phyloP scores from a whole-genome alignment of 2,888 invertebrate genomes.

The Anorthoa munda region DNA sequence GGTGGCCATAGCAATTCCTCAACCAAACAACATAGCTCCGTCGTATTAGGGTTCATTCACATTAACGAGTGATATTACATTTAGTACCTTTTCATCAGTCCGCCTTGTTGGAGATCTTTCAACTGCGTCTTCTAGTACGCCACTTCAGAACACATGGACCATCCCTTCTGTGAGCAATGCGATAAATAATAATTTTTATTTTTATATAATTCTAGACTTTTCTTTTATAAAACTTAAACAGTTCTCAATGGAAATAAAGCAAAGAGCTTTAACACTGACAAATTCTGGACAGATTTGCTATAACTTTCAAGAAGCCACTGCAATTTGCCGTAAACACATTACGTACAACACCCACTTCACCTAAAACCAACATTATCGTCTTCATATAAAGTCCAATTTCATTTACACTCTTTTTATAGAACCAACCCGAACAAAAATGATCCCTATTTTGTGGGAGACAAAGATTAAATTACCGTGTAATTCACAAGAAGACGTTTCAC shows the following conservation, averaged over 20 bases:
- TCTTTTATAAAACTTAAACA: neutral
- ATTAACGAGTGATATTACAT: no score
- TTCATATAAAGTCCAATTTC: slow-evolving; percentile 18
- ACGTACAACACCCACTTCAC: slow-evolving; percentile 24
- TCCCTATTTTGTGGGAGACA: slow-evolving; percentile 25
- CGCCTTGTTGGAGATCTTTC: neutral
- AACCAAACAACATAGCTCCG: no score
- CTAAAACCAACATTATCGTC: slow-evolving; percentile 8
- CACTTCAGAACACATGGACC: neutral
- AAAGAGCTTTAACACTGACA: slow-evolving; percentile 54
- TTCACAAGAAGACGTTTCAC: slow-evolving; percentile 61
- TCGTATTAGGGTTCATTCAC: no score
- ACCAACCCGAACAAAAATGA: slow-evolving; percentile 29
- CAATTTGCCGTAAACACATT: slow-evolving; percentile 60
- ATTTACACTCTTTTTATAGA: neutral
- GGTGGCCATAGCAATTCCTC: no score
- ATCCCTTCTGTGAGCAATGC: no score
- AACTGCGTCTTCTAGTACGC: neutral
- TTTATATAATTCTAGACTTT: neutral
- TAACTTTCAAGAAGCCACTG: slow-evolving; percentile 63
- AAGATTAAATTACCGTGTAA: slow-evolving; percentile 60
- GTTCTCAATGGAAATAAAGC: slow-evolving; percentile 36
- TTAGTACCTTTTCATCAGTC: neutral
- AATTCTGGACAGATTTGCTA: slow-evolving; percentile 59
- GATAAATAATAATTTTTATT: no score